Conservation (phyloP, 1,140 invertebrate genomes). For the Polypedilum vanderplanki region DNA sequence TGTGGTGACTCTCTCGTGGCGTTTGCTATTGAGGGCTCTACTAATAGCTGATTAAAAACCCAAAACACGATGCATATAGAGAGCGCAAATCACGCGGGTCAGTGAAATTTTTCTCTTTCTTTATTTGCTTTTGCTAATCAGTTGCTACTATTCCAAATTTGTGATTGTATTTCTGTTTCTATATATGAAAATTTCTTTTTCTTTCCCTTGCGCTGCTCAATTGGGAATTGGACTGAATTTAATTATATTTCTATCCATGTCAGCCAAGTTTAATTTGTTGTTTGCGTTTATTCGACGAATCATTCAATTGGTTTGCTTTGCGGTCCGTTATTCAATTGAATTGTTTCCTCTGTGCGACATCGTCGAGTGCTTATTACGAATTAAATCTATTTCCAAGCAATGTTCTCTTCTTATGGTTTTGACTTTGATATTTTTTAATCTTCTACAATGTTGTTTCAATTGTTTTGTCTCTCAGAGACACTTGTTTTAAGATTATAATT, state of each 20-base stretch:
- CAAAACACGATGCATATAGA: neutral
- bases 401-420: neutral
- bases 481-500: too few species aligned
- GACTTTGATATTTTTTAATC: neutral
- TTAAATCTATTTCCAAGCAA: neutral
- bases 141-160: neutral
- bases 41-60: neutral
- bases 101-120: constrained; percentile 23
- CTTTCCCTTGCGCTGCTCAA: neutral
- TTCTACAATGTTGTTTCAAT: neutral
- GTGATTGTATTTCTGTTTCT: neutral
- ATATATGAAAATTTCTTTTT: neutral
- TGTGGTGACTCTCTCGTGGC: neutral
- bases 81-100: neutral
- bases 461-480: neutral
- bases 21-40: neutral
- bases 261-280: neutral
- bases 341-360: neutral
- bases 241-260: constrained; percentile 14
- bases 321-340: constrained; percentile 7
- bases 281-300: neutral
- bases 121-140: neutral
- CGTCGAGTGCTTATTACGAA: neutral
- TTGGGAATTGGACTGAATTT: constrained; percentile 17
- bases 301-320: constrained; percentile 3